These are phyloP conservation scores for Halichoerus grypus DNA, from an alignment of 2,113 vertebrate genomes.

Conservation along the genomic window DNA sequence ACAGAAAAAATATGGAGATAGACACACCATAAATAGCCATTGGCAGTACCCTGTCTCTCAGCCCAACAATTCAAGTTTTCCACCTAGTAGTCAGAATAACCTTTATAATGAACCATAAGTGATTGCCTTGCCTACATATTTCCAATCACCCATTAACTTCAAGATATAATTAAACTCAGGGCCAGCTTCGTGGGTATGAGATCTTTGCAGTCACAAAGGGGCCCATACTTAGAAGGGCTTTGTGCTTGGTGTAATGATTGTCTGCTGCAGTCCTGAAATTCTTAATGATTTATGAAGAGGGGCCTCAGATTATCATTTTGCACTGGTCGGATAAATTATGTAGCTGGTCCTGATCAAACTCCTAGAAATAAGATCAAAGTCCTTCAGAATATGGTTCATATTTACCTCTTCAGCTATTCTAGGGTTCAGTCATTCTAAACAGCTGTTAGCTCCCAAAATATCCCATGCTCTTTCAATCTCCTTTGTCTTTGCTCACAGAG, in stretches of 20 bases:
- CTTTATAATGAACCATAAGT: conserved; percentile 8
- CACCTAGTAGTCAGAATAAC: neutral
- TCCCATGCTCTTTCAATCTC: neutral
- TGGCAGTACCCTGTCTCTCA: neutral
- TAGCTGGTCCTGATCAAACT: neutral
- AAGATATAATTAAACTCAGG: neutral
- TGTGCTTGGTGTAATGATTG: neutral
- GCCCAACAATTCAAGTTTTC: neutral
- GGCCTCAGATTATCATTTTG: neutral
- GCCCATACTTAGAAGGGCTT: neutral
- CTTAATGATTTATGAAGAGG: neutral
- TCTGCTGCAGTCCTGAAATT: neutral
- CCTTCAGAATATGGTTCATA: neutral
- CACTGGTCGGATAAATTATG: neutral
- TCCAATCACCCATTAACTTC: neutral
- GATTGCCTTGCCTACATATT: neutral
- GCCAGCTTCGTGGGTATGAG: neutral
- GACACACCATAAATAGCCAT: neutral
- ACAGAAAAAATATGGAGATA: neutral
- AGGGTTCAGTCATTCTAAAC: neutral
- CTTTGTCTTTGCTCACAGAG: neutral
- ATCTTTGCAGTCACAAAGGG: neutral
- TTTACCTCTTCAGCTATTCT: neutral
- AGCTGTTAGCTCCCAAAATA: neutral
- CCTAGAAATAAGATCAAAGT: neutral